phyloP scores from a whole-genome alignment of 2,888 invertebrate species.

The Epicampocera succincta region DNA sequence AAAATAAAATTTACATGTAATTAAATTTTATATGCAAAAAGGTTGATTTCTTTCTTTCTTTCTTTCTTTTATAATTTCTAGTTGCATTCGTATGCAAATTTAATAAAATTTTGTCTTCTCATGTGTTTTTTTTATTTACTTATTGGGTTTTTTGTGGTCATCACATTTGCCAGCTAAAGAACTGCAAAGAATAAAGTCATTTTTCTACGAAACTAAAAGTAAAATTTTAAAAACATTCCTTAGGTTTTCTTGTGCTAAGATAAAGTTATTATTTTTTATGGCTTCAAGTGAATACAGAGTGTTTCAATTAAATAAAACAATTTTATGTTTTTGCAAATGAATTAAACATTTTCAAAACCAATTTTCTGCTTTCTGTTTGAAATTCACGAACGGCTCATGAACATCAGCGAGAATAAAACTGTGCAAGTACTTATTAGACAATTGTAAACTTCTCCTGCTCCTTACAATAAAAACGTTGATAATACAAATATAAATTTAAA shows the following conservation, averaged over 20 bases:
- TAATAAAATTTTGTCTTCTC: conserved; percentile 43
- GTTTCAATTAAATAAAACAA: neutral
- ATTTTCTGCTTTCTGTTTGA: too few relatives aligned
- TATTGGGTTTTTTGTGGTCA: conserved; percentile 34
- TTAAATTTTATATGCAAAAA: conserved; percentile 67
- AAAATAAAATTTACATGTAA: conserved; percentile 59
- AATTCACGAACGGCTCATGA: too few relatives aligned
- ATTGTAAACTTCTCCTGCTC: too few relatives aligned
- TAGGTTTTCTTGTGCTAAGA: conserved; percentile 38
- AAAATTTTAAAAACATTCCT: conserved; percentile 27
- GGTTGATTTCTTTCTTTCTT: conserved; percentile 7
- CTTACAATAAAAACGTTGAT: too few relatives aligned
- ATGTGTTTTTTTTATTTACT: conserved; percentile 9
- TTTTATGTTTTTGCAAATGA: neutral
- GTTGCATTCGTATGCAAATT: conserved; percentile 54
- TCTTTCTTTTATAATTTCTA: neutral
- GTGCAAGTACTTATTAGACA: too few relatives aligned
- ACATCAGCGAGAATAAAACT: too few relatives aligned
- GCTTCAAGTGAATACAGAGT: conserved; percentile 24
- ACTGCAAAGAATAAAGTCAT: conserved; percentile 41
- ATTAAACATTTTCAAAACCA: too few relatives aligned
- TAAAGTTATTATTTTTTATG: conserved; percentile 34
- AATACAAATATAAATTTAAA: too few relatives aligned
- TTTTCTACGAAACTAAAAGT: conserved; percentile 33
- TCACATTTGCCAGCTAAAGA: conserved; percentile 30